Evolutionary conservation across 2,888 invertebrate genomes (phyloP), one percentile per base, ranked within the genome.

Genomic region (Lomographa bimaculata): DNA sequence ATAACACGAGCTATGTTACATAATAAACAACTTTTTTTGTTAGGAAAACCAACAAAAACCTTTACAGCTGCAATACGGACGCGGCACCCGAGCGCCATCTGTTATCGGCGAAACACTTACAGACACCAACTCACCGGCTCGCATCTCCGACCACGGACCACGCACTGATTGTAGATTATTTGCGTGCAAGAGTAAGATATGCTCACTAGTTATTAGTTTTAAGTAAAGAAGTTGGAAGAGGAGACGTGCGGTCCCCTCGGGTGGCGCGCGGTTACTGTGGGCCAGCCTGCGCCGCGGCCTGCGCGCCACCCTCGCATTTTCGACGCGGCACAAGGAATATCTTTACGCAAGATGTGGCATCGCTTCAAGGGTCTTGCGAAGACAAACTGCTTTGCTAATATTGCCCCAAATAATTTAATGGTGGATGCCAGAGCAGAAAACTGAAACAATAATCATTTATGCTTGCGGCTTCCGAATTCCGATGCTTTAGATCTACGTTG

Each of bases 51-150:
- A 64, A 67, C 64, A n/a, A 63, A 63, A 67, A 64, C 66, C 60
- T 67, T 67, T 72, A 72, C 64, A 71, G 70, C 81, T 80, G 84
- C 84, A 84, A 75, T 78, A 80, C 73, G 66, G 79, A 74, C 71
- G 72, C 75, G 67, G 53, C 40, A 49, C 46, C 8, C n/a, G 57
- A 67, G 50, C 79, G 84, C 83, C 84, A 82, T 78, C 84, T 84
- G 69, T 47, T 58, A 71, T 55, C 52, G 51, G 39, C 25, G 29
- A 14, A 24, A 5, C 35, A 39, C 19, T 25, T 20, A 34, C 19
- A 29, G 6, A 20, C 19, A 7, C 3, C 23, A 33, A 54, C 54
- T 54, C 51, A 54, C 54, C 54, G 47, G 49, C 29, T 35, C 7
- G 7, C 35, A 7, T 11, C 6, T 7, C 9, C 11, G 14, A 14